phyloP scores from a whole-genome alignment of 2,797 vertebrate genomes.

The Peromyscus melanophrys region DNA sequence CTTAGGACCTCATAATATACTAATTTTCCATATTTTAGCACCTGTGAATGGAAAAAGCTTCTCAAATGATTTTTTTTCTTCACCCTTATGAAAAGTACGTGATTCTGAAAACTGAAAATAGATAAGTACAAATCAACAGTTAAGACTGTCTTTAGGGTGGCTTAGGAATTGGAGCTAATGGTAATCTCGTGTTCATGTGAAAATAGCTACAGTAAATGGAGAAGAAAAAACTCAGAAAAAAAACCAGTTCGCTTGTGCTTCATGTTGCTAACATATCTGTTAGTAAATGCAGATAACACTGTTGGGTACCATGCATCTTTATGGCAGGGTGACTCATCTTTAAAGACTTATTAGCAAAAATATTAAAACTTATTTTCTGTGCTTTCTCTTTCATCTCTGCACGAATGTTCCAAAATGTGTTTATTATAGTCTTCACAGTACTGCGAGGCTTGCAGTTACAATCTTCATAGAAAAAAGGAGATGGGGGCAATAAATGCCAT shows the following conservation, averaged over 20 bases:
- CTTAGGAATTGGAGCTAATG: not conserved
- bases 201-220: not conserved
- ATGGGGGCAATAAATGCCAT: not conserved
- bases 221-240: not conserved
- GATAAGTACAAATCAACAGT: not conserved
- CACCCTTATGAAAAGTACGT: not conserved
- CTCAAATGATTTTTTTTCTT: not conserved
- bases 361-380: constrained; percentile 56
- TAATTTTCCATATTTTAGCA: not conserved
- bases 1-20: not conserved
- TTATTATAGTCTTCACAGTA: not conserved
- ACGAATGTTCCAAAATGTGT: constrained; percentile 35
- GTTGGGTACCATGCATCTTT: not conserved
- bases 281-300: not conserved
- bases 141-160: not conserved
- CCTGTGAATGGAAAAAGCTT: not conserved
- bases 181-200: constrained; percentile 14
- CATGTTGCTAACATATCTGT: not conserved
- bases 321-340: constrained; percentile 47
- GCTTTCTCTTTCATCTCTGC: constrained; percentile 7
- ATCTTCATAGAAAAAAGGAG: not conserved
- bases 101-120: not conserved
- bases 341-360: constrained; percentile 28
- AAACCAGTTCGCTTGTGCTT: not conserved
- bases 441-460: constrained; percentile 51